Conservation (phyloP, 2,797 vertebrate genomes). For the Megaceryle alcyon region DNA sequence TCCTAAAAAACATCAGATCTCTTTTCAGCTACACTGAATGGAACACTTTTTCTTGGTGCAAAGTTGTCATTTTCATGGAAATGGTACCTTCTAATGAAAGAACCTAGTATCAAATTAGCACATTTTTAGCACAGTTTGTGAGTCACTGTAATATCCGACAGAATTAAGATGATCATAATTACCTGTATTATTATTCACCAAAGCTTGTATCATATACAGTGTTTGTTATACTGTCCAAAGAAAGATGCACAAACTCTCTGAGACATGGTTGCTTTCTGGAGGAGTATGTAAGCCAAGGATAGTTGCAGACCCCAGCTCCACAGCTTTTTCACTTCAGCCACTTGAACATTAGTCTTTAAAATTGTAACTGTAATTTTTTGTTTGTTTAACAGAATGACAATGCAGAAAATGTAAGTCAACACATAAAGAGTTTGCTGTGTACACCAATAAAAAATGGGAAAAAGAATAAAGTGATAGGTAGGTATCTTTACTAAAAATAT, state of each 20-base stretch:
- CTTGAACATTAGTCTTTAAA: not conserved
- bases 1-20: not conserved
- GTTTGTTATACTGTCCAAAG: not conserved
- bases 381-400: slow-evolving; percentile 86
- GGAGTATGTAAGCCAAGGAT: not conserved
- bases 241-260: not conserved
- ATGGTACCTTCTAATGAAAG: not conserved
- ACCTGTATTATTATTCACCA: not conserved
- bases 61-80: not conserved
- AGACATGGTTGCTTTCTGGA: not conserved
- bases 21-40: not conserved
- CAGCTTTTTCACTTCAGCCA: not conserved
- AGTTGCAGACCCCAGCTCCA: not conserved
- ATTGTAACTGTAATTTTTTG: slow-evolving; percentile 25
- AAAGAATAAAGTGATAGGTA: slow-evolving; percentile 99
- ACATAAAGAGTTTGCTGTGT: slow-evolving; percentile 91
- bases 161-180: not conserved
- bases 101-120: not conserved
- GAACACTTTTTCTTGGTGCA: not conserved
- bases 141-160: not conserved
- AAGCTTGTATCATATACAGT: not conserved
- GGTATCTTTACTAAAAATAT: not conserved
- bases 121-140: not conserved
- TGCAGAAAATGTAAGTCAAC: slow-evolving; percentile 78
- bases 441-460: slow-evolving; percentile 95